Percentiles rank a stretch among this genome's conserved stretches.
These are phyloP conservation scores for Aythya baeri DNA, from an alignment of 2,113 vertebrate species.

Conservation along the genomic window DNA sequence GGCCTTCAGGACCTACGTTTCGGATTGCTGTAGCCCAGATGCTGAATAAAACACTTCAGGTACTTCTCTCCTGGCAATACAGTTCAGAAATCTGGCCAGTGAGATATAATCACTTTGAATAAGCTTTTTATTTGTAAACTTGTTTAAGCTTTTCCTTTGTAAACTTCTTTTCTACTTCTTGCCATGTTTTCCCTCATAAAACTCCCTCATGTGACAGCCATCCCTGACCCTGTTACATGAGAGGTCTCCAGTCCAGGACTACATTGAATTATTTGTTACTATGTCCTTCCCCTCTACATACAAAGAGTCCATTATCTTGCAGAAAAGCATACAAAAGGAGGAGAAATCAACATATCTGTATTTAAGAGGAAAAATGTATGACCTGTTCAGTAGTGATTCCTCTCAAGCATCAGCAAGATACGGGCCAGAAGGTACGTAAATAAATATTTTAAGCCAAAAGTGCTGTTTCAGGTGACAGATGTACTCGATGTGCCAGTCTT, in stretches of 20 bases:
- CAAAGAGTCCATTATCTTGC: neutral
- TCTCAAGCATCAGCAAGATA: neutral
- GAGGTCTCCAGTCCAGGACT: neutral
- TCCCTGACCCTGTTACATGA: neutral
- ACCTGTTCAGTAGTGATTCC: neutral
- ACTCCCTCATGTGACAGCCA: neutral
- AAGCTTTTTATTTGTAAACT: neutral
- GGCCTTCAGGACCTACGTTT: neutral
- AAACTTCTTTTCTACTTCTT: neutral
- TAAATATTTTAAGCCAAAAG: neutral
- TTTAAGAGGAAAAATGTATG: neutral
- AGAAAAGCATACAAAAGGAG: neutral
- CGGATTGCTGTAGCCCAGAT: too few relatives aligned
- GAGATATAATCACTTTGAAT: neutral
- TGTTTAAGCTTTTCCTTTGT: neutral
- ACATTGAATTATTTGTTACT: neutral
- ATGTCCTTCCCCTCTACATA: neutral
- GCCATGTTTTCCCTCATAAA: neutral
- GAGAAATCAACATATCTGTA: rapidly evolving
- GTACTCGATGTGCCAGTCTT: neutral
- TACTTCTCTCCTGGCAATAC: neutral
- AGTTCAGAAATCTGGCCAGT: neutral
- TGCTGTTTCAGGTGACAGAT: neutral
- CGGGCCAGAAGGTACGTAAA: neutral
- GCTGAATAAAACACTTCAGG: neutral